Base-by-base conservation (phyloP, 1,140 invertebrate species). In the Ylistrum balloti region DNA sequence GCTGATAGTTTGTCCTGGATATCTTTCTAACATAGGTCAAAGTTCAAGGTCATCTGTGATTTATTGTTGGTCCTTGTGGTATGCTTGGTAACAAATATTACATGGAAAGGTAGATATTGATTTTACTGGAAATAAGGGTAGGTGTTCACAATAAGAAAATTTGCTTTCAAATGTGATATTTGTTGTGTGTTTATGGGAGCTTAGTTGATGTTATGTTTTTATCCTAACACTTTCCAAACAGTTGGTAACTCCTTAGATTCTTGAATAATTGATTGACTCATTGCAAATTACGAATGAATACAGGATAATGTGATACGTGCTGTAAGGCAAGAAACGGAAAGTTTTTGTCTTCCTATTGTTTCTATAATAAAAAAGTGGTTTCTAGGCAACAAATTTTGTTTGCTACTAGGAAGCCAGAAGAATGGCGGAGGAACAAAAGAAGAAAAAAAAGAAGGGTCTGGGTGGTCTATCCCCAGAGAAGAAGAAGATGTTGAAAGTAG, bases 401-500 rank as follows among this genome's bases (percentile, higher is more conserved):
- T 74, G 56, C 56, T 74, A 74, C 38, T 88, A 91, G 91, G 90
- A 91, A 90, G 92, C 91, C 41, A 93, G 93, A 92, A 93, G 91
- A 89, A 93, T 93, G 88, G 94, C 94, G 92, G 94, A 95, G 90
- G 94, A 95, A 91, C 91, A 93, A 90, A 94, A 94, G 91, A 95
- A 95, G 93, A 96, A 95, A 93, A 96, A 95, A 93, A 95, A 94
- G 93, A 96, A 95, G 93, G 95, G 95, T 91, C 94, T 96, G 56
- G 95, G 95, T 87, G 95, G 95, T 89, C 94, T 96, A 33, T 95
- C 95, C 38, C 94, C 95, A 74, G 95, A 96, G 90, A 96, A 96
- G 94, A 96, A 96, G 92, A 95, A 95, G 91, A 94, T 95, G 88
- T 93, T 96, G 38, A 96, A 96, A 95, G 95, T 96, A 94, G 89